Percentiles rank a stretch among this genome's conserved stretches.
Conservation (phyloP, 1,140 invertebrate species). For the Papilio glaucus region DNA sequence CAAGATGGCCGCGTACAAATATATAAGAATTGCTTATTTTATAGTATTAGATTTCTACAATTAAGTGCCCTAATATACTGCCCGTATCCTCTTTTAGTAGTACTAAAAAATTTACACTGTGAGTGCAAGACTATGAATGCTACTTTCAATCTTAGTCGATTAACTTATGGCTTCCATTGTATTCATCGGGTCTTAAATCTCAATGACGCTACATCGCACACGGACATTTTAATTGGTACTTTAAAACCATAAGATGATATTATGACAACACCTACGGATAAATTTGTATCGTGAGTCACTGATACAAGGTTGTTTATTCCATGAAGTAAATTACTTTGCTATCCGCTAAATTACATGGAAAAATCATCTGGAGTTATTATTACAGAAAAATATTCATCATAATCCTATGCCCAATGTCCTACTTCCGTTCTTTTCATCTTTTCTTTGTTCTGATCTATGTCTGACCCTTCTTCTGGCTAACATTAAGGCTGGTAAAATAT, state of each 20-base stretch:
- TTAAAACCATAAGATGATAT: constrained; percentile 11
- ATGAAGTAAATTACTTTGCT: too few species aligned
- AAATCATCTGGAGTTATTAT: background rate
- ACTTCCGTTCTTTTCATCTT: too few species aligned
- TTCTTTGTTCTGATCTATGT: too few species aligned
- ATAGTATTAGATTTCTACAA: too few species aligned
- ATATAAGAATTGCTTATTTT: too few species aligned
- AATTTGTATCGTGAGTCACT: background rate
- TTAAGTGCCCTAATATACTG: background rate
- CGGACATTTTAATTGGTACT: constrained; percentile 15
- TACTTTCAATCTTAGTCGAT: background rate
- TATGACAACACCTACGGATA: constrained; percentile 9
- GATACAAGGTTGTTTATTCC: background rate
- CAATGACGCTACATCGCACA: constrained; percentile 1
- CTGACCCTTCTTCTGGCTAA: too few species aligned
- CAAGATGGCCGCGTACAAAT: too few species aligned
- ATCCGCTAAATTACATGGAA: background rate
- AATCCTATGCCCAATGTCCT: too few species aligned
- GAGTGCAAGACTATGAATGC: background rate
- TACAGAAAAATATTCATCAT: background rate
- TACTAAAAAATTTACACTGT: background rate
- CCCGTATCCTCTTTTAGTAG: background rate
- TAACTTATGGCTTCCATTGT: constrained; percentile 14
- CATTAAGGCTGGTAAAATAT: too few species aligned
- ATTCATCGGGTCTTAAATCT: constrained; percentile 8